These are phyloP conservation scores for Brachynemurus nebulosus DNA, from an alignment of 2,888 invertebrate genomes.

Conservation along the genomic window DNA sequence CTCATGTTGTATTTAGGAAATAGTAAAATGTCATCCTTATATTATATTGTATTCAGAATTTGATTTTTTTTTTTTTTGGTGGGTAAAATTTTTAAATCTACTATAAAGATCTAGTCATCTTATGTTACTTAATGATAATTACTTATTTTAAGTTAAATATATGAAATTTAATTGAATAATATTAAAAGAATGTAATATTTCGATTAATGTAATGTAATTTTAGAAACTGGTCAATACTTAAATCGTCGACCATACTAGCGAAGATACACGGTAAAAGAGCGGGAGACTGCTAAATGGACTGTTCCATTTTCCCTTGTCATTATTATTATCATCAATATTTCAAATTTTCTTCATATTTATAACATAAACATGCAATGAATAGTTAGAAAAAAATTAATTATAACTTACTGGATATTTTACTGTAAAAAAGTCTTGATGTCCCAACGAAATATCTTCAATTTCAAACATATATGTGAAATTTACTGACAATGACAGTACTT, in stretches of 20 bases:
- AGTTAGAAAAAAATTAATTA: conserved; percentile 19
- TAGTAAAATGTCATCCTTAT: no score
- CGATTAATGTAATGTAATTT: neutral
- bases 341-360: conserved; percentile 22
- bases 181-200: no score
- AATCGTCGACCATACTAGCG: conserved; percentile 1
- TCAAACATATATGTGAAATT: conserved; percentile 41
- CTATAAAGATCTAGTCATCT: no score
- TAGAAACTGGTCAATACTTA: neutral
- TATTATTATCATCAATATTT: conserved; percentile 18
- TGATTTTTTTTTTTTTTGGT: no score
- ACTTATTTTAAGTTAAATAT: no score
- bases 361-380: conserved; percentile 28
- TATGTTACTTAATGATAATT: no score
- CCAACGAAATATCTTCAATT: conserved; percentile 52
- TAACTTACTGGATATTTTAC: conserved; percentile 56
- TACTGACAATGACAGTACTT: conserved; percentile 27
- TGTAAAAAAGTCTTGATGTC: conserved; percentile 50
- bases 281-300: conserved; percentile 20
- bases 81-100: no score
- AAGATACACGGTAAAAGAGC: conserved; percentile 9
- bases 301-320: conserved; percentile 26
- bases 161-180: no score
- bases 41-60: no score
- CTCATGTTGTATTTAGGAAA: no score